A percentile compares a stretch with the other conserved stretches of the same genome.
Conservation (phyloP, 1,140 invertebrate genomes). For the Cydia amplana region DNA sequence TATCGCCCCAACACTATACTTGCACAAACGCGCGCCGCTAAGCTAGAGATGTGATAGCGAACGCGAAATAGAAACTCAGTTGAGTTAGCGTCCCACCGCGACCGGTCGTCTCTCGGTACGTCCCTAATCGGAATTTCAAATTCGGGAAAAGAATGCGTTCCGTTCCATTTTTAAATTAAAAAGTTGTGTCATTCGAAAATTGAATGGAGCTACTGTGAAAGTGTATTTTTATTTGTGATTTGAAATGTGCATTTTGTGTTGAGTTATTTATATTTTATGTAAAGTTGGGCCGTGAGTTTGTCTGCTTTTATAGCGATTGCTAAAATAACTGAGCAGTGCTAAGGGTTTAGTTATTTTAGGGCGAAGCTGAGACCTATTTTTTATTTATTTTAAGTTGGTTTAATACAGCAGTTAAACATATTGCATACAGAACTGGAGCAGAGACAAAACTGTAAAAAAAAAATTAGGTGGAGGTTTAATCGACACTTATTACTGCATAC, state of each 20-base stretch:
- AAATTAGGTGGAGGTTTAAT: too few species aligned
- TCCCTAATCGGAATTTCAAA: slow-evolving; percentile 17
- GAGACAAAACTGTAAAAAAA: too few species aligned
- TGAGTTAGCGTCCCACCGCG: slow-evolving; percentile 15
- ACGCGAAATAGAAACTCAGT: slow-evolving; percentile 28
- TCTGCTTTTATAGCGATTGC: slow-evolving; percentile 63
- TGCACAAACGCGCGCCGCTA: slow-evolving; percentile 13
- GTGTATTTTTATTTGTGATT: slow-evolving; percentile 41
- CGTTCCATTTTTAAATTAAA: slow-evolving; percentile 31
- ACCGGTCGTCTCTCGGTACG: slow-evolving; percentile 30
- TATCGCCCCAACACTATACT: slow-evolving; percentile 19
- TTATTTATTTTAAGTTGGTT: not conserved
- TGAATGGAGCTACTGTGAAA: slow-evolving; percentile 34
- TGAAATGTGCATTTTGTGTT: slow-evolving; percentile 64
- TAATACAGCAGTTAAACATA: not conserved
- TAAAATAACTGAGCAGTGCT: slow-evolving; percentile 66
- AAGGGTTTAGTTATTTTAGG: slow-evolving; percentile 65
- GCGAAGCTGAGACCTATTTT: slow-evolving; percentile 23
- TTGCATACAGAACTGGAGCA: too few species aligned
- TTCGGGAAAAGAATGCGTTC: slow-evolving; percentile 23
- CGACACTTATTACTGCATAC: too few species aligned
- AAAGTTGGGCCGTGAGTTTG: slow-evolving; percentile 50
- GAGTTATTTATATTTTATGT: slow-evolving; percentile 46
- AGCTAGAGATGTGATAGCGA: slow-evolving; percentile 33
- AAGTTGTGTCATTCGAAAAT: slow-evolving; percentile 28